Evolutionary conservation across 1,140 invertebrate species (phyloP).

Genomic region (Zelostemma sp.): DNA sequence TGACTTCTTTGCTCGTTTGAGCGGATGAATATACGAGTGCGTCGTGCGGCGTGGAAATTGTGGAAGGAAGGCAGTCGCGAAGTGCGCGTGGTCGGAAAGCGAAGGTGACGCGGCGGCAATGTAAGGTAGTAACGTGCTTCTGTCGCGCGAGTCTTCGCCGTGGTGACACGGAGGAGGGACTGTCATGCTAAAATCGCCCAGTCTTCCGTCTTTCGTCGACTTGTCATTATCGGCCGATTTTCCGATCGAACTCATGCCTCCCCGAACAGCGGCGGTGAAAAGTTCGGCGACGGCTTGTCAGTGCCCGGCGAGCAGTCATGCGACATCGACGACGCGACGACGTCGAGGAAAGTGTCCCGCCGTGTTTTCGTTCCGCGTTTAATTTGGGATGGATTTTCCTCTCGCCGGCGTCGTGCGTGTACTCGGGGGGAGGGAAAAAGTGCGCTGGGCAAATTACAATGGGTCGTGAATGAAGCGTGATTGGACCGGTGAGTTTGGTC

Average conservation of each 20-base stretch:
- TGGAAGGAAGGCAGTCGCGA: constrained; percentile 35
- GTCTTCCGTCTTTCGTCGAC: constrained; percentile 19
- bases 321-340: constrained; percentile 26
- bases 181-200: constrained; percentile 20
- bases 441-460: constrained; percentile 10
- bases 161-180: constrained; percentile 30
- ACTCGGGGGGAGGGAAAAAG: not conserved
- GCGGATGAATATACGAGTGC: constrained; percentile 5
- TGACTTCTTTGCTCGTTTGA: constrained; percentile 10
- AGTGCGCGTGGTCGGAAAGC: constrained; percentile 43
- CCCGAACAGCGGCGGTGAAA: not conserved
- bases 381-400: not conserved
- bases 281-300: not conserved
- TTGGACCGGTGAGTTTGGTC: constrained; percentile 9
- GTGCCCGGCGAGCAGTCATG: constrained; percentile 20
- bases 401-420: not conserved
- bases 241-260: not conserved
- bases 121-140: constrained; percentile 24
- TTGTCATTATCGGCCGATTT: not conserved
- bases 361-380: not conserved
- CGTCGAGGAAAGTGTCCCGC: constrained; percentile 12
- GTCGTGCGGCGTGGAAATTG: constrained; percentile 18
- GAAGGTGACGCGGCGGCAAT: constrained; percentile 29
- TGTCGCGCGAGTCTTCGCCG: constrained; percentile 24
- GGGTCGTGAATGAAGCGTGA: constrained; percentile 26